Evolutionary conservation across 2,888 invertebrate genomes (phyloP).

Genomic region (Dryococelus australis): DNA sequence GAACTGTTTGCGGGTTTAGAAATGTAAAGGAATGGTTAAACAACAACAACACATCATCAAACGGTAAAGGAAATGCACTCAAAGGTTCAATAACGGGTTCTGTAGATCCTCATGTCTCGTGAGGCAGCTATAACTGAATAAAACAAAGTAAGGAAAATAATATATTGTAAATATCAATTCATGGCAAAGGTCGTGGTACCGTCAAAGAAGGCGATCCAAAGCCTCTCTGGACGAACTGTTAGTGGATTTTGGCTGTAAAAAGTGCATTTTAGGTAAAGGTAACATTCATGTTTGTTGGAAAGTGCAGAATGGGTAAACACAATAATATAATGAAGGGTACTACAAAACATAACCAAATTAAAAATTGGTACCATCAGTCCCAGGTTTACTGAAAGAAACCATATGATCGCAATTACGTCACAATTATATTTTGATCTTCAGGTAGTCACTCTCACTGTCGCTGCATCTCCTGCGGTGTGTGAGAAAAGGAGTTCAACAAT

Average conservation of each 20-base stretch:
- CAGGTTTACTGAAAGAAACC: not conserved
- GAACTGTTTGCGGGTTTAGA: constrained; percentile 62
- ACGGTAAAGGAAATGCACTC: not conserved
- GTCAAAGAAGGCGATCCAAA: not conserved
- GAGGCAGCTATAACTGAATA: not conserved
- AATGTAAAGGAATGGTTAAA: not conserved
- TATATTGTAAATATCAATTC: not conserved
- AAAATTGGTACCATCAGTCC: not conserved
- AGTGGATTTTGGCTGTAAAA: no score
- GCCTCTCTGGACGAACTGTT: no score
- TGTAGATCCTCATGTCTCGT: not conserved
- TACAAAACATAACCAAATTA: not conserved
- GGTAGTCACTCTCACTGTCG: not conserved
- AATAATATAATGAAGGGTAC: not conserved
- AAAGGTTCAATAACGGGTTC: not conserved
- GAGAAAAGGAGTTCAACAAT: not conserved
- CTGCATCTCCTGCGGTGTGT: not conserved
- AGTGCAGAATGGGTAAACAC: not conserved
- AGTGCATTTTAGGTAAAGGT: no score
- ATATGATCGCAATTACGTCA: not conserved
- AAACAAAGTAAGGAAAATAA: not conserved
- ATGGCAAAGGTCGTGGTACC: not conserved
- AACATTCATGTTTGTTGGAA: not conserved
- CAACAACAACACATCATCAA: not conserved
- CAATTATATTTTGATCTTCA: not conserved